Evolutionary conservation across 2,113 vertebrate species (phyloP).

Genomic region (Gymnarchus niloticus): DNA sequence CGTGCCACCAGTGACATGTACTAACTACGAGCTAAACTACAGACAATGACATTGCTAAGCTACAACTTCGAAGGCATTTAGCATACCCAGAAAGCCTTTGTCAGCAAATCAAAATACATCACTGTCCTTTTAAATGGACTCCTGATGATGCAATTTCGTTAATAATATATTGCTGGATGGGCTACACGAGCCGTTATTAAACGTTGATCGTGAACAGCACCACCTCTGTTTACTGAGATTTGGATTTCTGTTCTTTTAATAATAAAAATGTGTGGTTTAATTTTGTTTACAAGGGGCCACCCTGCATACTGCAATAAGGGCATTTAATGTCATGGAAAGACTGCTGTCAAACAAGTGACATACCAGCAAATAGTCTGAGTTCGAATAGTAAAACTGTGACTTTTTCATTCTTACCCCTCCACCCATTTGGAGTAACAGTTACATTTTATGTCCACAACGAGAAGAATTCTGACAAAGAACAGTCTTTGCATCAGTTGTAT

Average conservation of each 20-base stretch:
- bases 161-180: not conserved
- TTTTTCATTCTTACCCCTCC: not conserved
- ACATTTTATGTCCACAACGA: not conserved
- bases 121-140: not conserved
- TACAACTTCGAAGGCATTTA: not conserved
- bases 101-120: not conserved
- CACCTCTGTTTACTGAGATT: not conserved
- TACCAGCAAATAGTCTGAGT: not conserved
- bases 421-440: not conserved
- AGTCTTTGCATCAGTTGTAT: not conserved
- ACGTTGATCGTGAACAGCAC: constrained; percentile 14
- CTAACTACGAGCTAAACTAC: not conserved
- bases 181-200: constrained; percentile 14
- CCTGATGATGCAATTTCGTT: not conserved
- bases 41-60: not conserved
- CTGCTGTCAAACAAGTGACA: constrained; percentile 19
- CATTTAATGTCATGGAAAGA: constrained; percentile 21
- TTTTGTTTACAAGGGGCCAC: not conserved
- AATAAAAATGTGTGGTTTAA: not conserved
- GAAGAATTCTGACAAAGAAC: not conserved
- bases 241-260: not conserved
- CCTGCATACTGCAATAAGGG: not conserved
- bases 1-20: not conserved
- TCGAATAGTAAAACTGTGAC: not conserved
- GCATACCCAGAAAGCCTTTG: not conserved